Percentiles rank a stretch among this genome's conserved stretches.
Conservation (phyloP, 2,888 invertebrate genomes). For the Ennomos erosarius region DNA sequence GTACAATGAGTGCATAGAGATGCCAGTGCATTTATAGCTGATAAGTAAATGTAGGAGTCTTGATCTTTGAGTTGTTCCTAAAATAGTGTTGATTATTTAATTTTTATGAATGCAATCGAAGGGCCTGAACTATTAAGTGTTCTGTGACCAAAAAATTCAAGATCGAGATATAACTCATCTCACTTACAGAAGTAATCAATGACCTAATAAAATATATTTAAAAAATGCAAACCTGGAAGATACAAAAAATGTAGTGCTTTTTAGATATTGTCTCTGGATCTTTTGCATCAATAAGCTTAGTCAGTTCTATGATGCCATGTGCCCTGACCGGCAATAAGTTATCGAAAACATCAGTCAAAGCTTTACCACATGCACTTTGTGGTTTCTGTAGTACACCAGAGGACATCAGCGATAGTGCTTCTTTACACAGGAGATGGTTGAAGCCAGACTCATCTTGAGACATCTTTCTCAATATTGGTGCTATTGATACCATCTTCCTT, state of each 20-base stretch:
- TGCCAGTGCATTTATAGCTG: conserved; percentile 91
- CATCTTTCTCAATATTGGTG: conserved; percentile 60
- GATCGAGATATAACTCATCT: too few species aligned
- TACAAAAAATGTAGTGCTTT: conserved; percentile 87
- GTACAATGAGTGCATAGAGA: conserved; percentile 88
- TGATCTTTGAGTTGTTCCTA: conserved; percentile 90
- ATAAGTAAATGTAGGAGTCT: conserved; percentile 93
- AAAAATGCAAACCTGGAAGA: conserved; percentile 87
- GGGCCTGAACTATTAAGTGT: too few species aligned
- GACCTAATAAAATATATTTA: conserved; percentile 36
- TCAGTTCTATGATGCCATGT: conserved; percentile 90
- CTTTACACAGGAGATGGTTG: conserved; percentile 66
- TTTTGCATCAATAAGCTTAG: conserved; percentile 88
- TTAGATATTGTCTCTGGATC: conserved; percentile 87
- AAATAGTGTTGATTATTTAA: conserved; percentile 42
- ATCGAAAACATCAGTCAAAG: conserved; percentile 88
- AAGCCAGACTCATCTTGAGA: conserved; percentile 51
- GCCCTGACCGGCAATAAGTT: conserved; percentile 91
- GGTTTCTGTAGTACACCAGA: conserved; percentile 47
- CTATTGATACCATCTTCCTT: conserved; percentile 57
- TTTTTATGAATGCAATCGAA: neutral
- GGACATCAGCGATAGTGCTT: conserved; percentile 62
- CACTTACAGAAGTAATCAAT: too few species aligned
- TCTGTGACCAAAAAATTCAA: too few species aligned
- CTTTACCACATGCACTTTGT: conserved; percentile 83